Evolutionary conservation across 2,113 vertebrate species (phyloP).

Genomic region (Malurus melanocephalus): DNA sequence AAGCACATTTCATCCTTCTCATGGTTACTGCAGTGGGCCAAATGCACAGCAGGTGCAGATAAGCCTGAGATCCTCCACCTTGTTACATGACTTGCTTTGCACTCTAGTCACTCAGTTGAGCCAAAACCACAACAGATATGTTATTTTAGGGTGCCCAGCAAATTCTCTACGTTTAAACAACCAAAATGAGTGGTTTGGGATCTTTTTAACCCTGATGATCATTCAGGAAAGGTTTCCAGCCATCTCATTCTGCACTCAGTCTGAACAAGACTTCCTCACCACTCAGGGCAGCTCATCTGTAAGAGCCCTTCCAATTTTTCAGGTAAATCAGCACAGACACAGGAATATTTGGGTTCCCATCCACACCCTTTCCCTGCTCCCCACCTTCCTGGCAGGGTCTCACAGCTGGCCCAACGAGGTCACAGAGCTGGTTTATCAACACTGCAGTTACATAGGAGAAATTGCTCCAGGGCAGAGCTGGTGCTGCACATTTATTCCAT

Average conservation of each 20-base stretch:
- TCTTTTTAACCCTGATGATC: background rate
- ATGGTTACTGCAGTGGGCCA: background rate
- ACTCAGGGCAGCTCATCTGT: background rate
- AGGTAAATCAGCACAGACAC: accelerated
- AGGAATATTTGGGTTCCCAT: background rate
- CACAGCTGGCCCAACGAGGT: accelerated
- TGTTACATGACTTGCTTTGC: background rate
- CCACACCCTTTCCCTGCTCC: background rate
- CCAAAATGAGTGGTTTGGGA: background rate
- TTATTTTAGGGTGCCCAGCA: background rate
- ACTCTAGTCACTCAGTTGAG: background rate
- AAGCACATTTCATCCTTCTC: background rate
- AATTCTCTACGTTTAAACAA: background rate
- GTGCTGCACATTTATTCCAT: background rate
- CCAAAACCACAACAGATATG: background rate
- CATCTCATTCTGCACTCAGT: background rate
- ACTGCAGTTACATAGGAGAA: background rate
- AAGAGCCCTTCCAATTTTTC: background rate
- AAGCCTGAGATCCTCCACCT: background rate
- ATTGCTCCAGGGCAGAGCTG: background rate
- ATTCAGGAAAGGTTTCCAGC: background rate
- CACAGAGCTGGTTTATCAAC: background rate
- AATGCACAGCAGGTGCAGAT: slow-evolving; percentile 6
- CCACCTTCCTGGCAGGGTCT: background rate
- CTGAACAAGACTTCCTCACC: background rate